Evolutionary conservation across 2,797 vertebrate genomes (phyloP).

Genomic region (Harpagifer antarcticus): DNA sequence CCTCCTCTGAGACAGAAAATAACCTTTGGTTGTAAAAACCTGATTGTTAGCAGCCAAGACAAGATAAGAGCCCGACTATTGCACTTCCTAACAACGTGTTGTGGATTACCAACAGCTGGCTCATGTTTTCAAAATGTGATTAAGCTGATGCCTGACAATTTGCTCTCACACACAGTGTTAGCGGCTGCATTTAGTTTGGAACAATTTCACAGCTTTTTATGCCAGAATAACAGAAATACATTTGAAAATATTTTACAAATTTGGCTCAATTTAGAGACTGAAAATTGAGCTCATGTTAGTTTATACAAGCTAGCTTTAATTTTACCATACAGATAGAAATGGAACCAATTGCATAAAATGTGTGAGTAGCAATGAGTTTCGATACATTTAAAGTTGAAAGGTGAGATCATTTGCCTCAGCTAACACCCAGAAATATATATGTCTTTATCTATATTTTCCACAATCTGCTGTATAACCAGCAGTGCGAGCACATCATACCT

Average conservation of each 20-base stretch:
- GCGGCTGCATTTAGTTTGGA: not conserved
- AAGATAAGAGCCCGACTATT: conserved; percentile 57
- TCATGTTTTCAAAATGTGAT: conserved; percentile 38
- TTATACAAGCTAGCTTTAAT: not conserved
- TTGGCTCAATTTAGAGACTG: not conserved
- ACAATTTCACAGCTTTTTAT: not conserved
- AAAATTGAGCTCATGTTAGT: not conserved
- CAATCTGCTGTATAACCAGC: not conserved
- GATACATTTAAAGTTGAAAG: not conserved
- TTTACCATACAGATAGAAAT: not conserved
- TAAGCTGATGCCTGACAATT: conserved; percentile 28
- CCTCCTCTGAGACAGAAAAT: conserved; percentile 17
- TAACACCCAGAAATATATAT: conserved; percentile 11
- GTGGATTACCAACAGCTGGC: conserved; percentile 65
- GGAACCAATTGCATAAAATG: not conserved
- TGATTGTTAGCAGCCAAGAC: conserved; percentile 54
- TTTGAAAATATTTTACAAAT: not conserved
- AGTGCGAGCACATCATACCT: not conserved
- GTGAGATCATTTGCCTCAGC: not conserved
- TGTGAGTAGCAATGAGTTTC: not conserved
- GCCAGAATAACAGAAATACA: not conserved
- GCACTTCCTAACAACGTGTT: conserved; percentile 56
- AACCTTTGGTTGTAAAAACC: conserved; percentile 54
- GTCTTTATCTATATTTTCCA: not conserved
- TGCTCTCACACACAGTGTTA: not conserved